Conservation (phyloP, 1,140 invertebrate genomes). For the Drosophila subobscura region DNA sequence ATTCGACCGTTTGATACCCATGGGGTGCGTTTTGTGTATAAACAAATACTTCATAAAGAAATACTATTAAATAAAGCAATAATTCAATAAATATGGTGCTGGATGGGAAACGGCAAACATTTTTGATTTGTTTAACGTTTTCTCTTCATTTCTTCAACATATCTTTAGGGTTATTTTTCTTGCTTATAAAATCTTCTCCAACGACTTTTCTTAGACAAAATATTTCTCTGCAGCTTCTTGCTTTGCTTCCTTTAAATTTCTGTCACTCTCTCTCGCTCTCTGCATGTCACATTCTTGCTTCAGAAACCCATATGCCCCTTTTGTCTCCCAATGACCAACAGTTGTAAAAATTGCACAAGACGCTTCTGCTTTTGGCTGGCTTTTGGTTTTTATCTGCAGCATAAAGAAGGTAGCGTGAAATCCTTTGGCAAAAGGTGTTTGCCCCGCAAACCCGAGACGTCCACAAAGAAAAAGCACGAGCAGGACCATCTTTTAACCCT, state of each 20-base stretch:
- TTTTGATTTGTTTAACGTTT: neutral
- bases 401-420: conserved; percentile 33
- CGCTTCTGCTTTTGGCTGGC: conserved; percentile 19
- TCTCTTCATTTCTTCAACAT: neutral
- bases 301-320: neutral
- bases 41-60: too few relatives aligned
- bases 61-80: too few relatives aligned
- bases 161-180: neutral
- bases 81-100: neutral
- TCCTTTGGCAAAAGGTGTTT: conserved; percentile 69
- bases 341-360: conserved; percentile 28
- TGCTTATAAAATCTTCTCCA: too few relatives aligned
- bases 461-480: conserved; percentile 12
- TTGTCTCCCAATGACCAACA: neutral
- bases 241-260: too few relatives aligned
- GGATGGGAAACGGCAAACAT: too few relatives aligned
- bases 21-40: neutral
- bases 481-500: conserved; percentile 6
- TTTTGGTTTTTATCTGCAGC: conserved; percentile 60
- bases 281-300: too few relatives aligned
- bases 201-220: too few relatives aligned
- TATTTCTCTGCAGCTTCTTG: too few relatives aligned
- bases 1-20: conserved; percentile 7
- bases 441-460: conserved; percentile 46
- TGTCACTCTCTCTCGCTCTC: too few relatives aligned